These are phyloP conservation scores for Montifringilla adamsi DNA, from an alignment of 2,113 vertebrate genomes.

Conservation along the genomic window DNA sequence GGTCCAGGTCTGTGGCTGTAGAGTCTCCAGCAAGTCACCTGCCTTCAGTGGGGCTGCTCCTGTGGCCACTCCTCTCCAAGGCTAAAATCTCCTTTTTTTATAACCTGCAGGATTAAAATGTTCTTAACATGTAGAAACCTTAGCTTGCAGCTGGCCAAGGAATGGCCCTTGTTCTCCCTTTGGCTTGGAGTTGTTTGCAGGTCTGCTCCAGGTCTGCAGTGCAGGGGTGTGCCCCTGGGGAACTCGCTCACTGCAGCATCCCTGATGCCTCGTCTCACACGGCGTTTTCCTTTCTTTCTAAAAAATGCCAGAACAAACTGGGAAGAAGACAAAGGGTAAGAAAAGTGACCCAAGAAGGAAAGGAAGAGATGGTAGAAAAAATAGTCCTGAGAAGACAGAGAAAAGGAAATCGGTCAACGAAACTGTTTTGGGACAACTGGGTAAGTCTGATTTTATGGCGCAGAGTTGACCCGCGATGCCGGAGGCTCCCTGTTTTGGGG, in stretches of 20 bases:
- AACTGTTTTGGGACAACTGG: constrained; percentile 91
- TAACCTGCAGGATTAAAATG: neutral
- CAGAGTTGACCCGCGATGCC: neutral
- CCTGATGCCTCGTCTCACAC: neutral
- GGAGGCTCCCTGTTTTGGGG: neutral
- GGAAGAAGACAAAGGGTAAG: constrained; percentile 84
- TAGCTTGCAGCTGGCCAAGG: neutral
- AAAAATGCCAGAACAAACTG: constrained; percentile 80
- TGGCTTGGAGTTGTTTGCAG: neutral
- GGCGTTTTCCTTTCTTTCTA: constrained; percentile 34
- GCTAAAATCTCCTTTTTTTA: neutral
- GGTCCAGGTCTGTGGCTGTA: neutral
- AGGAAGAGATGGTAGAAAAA: constrained; percentile 85
- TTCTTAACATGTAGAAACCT: neutral
- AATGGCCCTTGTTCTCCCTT: neutral
- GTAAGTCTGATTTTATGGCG: constrained; percentile 74
- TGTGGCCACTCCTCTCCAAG: too few species aligned
- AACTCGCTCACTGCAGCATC: neutral
- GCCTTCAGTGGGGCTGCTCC: neutral
- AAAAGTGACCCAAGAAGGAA: constrained; percentile 85
- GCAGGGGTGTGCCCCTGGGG: neutral
- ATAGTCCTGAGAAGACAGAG: constrained; percentile 90
- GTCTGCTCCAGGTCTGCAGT: neutral
- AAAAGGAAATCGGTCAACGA: constrained; percentile 85
- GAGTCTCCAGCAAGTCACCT: neutral